These are phyloP conservation scores for Pegea sp. DNA, from an alignment of 23 tunicate genomes.

Conservation along the genomic window DNA sequence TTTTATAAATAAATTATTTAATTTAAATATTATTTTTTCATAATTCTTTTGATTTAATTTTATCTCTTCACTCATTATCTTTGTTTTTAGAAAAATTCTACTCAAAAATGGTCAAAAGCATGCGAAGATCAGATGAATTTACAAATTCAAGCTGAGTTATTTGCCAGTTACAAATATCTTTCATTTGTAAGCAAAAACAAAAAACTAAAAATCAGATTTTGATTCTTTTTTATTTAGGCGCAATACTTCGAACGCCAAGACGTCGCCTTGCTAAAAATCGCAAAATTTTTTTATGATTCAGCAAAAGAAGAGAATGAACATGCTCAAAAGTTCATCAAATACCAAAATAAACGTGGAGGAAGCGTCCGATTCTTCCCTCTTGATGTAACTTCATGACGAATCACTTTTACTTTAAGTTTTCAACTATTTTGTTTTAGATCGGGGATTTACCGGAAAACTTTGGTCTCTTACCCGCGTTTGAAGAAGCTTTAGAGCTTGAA, in stretches of 20 bases:
- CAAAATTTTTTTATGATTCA: constrained; percentile 39
- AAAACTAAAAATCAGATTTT: too few relatives aligned
- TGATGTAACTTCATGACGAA: constrained; percentile 12
- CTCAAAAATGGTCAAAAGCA: background rate
- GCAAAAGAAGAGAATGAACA: constrained; percentile 71
- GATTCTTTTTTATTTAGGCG: constrained; percentile 14
- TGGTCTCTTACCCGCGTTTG: too few relatives aligned
- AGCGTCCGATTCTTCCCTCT: constrained; percentile 30
- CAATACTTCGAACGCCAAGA: constrained; percentile 79
- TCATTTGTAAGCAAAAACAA: background rate
- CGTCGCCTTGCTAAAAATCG: constrained; percentile 67
- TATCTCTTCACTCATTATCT: too few relatives aligned
- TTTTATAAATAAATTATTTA: too few relatives aligned
- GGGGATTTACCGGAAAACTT: too few relatives aligned
- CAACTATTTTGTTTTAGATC: too few relatives aligned
- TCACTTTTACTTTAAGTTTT: too few relatives aligned
- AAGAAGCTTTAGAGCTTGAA: too few relatives aligned
- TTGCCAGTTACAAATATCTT: background rate
- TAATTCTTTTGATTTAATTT: too few relatives aligned
- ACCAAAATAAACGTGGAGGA: constrained; percentile 73
- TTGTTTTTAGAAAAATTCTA: too few relatives aligned
- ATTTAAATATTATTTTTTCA: too few relatives aligned
- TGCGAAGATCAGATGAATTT: background rate
- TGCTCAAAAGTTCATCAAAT: constrained; percentile 40
- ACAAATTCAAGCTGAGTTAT: background rate